Base-by-base conservation (phyloP, 1,140 invertebrate species). In the Neodiprion lecontei region DNA sequence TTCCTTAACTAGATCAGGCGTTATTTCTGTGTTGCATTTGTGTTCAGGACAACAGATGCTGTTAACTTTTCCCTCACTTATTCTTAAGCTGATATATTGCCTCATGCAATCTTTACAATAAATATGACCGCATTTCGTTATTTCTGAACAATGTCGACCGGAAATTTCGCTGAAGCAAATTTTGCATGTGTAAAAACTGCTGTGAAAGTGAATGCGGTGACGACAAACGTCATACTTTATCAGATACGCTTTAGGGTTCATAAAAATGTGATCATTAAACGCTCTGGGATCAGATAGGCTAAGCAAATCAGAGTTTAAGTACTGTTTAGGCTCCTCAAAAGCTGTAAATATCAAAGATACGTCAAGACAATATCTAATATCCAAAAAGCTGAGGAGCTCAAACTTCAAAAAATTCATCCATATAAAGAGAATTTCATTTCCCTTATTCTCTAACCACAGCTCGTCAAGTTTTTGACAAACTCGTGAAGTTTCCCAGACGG, bases 381-480 rank as follows among this genome's bases (percentile, higher is more conserved):
- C n/a, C 10, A 83, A 49, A 75, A 84, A 88, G 49, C 80, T 75
- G 23, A 91, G 80, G 3, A 86, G 67, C 72, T 92, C 89, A 48
- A 89, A 82, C 75, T 88, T 87, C 5, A 92, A 81, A 79, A 91
- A 91, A 49, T 87, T 80, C 71, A 85, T 83, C 91, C 91, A 92
- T 12, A 82, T 78, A 75, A 87, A 92, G 0, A 92, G 76, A 65
- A 92, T 84, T 47, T 88, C 89, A 65, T 81, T 83, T 7, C 85
- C 86, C 72, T 82, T 74, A 76, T 90, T 88, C 49, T 89, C 83
- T 50, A 86, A 73, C 91, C 91, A 92, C 9, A 92, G 75, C 10
- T 85, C 77, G 78, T 92, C 81, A 14, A 83, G 77, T 72, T 78
- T 77, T 48, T 81, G 79, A 67, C 80, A 82, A 53, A 79, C 4